These are phyloP conservation scores for Sphyrna mokarran DNA, from an alignment of 2,113 vertebrate genomes.

Conservation along the genomic window DNA sequence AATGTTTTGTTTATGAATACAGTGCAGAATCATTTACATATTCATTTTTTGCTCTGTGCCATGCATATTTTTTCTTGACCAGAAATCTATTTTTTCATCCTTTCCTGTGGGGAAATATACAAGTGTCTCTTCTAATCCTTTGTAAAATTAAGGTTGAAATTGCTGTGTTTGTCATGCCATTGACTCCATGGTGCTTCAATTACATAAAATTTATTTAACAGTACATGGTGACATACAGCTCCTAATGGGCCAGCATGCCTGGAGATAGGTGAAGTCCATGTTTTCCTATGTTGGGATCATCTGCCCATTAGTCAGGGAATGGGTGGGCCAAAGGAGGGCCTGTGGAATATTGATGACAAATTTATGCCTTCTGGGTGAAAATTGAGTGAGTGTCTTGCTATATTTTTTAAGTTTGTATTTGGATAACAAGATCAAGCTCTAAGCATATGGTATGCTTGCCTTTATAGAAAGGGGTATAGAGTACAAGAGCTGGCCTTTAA, in stretches of 20 bases:
- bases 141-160: not conserved
- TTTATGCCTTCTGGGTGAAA: not conserved
- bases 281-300: not conserved
- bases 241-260: not conserved
- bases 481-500: too few relatives aligned
- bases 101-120: not conserved
- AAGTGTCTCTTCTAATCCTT: not conserved
- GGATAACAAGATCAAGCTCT: not conserved
- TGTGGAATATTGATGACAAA: not conserved
- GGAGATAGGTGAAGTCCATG: not conserved
- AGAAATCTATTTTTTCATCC: not conserved
- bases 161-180: not conserved
- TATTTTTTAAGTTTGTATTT: not conserved
- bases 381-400: not conserved
- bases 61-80: not conserved
- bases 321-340: not conserved
- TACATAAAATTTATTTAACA: not conserved
- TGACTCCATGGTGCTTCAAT: not conserved
- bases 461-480: too few relatives aligned
- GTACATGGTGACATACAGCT: not conserved
- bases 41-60: not conserved
- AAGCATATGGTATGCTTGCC: too few relatives aligned
- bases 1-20: not conserved
- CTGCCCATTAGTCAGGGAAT: not conserved
- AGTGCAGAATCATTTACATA: not conserved